Evolutionary conservation across 2,113 vertebrate genomes (phyloP), one percentile per base, ranked within the genome.

Genomic region (Prinia subflava): DNA sequence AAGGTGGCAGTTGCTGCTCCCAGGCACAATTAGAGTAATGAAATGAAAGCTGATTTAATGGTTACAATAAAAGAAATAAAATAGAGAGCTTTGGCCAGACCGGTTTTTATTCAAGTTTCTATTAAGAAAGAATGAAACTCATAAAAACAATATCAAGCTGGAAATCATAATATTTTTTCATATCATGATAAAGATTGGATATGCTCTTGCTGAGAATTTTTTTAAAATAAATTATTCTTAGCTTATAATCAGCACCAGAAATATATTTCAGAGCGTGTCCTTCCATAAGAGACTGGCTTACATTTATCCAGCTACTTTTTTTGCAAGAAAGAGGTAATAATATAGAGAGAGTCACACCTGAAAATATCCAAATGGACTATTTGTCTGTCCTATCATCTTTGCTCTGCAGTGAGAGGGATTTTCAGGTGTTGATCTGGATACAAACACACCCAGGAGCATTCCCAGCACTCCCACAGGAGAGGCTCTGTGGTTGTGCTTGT

Each of bases 11-110:
- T 88, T 52, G 73, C 74, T 88, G 56, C 87, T 95, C 85, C 92
- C 42, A 88, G 94, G 85, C 87, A 94, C 91, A 96, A 94, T 96
- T 82, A 81, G 74, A 94, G 80, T 80, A 89, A 81, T 56, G 77
- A 90, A 94, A 86, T 95, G 83, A 62, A 70, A 60, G 85, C 76
- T 77, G 64, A 82, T 91, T 83, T 86, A 84, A 65, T 67, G 78
- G 85, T 88, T 90, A 83, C 69, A 77, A 82, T 83, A 95, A 92
- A 89, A 87, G 94, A 86, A 81, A 82, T 74, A 79, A 82, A 92
- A 85, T 33, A 89, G 37, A 17, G 3, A 91, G 60, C 49, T 85
- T 67, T 75, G 56, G 25, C 18, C 69, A 91, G 75, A 65, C 78
- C 4, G 20, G 39, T 62, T 68, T 83, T 78, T 71, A 57, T 89